A percentile compares a stretch with the other conserved stretches of the same genome.
Evolutionary conservation across 2,113 vertebrate genomes (phyloP).

Genomic region (Coregonus clupeaformis): DNA sequence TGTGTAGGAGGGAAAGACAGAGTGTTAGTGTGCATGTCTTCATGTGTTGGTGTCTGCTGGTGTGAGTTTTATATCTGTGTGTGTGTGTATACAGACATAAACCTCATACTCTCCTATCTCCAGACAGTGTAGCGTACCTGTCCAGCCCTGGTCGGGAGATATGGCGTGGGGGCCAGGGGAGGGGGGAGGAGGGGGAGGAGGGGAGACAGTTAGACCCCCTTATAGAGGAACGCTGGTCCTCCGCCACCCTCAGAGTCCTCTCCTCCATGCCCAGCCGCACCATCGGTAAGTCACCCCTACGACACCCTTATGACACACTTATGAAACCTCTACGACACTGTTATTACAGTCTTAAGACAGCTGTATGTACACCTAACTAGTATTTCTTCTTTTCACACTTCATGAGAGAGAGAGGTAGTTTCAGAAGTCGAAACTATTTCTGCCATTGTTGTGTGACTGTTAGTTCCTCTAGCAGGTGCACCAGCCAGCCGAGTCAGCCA

Average conservation of each 20-base stretch:
- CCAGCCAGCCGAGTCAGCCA: too few relatives aligned
- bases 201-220: slow-evolving; percentile 36
- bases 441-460: too few relatives aligned
- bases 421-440: too few relatives aligned
- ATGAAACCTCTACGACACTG: neutral
- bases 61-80: too few relatives aligned
- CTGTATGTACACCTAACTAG: neutral
- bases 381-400: too few relatives aligned
- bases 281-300: slow-evolving; percentile 78
- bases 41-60: neutral
- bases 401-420: too few relatives aligned
- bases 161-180: neutral
- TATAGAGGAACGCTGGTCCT: slow-evolving; percentile 56
- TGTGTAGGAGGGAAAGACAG: neutral
- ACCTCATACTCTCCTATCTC: neutral
- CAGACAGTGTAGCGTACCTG: slow-evolving; percentile 57
- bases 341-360: neutral
- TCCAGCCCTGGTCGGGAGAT: slow-evolving; percentile 12
- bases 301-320: neutral
- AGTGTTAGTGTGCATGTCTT: slow-evolving; percentile 2
- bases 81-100: too few relatives aligned
- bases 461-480: too few relatives aligned
- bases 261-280: slow-evolving; percentile 94
- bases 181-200: neutral
- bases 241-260: slow-evolving; percentile 78